Conservation (phyloP, 2,797 vertebrate genomes). For the Eulemur mongoz region DNA sequence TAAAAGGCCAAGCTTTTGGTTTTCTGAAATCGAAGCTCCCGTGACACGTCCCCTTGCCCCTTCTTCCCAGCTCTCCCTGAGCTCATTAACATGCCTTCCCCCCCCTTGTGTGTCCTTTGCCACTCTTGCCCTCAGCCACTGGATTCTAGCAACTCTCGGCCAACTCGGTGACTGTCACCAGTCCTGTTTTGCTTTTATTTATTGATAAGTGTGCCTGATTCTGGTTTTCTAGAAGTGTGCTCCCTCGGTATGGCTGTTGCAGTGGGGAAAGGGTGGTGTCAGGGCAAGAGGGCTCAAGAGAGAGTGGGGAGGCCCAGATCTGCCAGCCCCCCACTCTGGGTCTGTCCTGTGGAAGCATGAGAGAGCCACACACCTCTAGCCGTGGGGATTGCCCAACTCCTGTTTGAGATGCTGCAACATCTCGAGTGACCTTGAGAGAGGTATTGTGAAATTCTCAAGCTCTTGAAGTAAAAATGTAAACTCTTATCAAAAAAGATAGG, state of each 20-base stretch:
- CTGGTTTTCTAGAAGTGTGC: not conserved
- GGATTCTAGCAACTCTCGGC: not conserved
- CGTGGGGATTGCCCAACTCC: not conserved
- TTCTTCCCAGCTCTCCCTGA: not conserved
- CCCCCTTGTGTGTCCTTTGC: not conserved
- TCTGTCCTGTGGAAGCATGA: not conserved
- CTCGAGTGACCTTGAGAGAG: constrained; percentile 10
- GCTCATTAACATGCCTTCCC: not conserved
- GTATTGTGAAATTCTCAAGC: constrained; percentile 45
- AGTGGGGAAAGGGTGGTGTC: not conserved
- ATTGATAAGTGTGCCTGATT: not conserved
- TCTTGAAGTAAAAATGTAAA: constrained; percentile 52
- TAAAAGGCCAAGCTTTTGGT: constrained; percentile 27
- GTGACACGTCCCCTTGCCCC: not conserved
- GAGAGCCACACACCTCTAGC: not conserved
- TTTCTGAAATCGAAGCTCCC: constrained; percentile 22
- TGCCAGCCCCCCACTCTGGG: rapidly evolving
- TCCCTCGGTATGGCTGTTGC: rapidly evolving
- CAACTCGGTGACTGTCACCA: not conserved
- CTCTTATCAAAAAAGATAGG: not conserved
- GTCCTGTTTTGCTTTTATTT: not conserved
- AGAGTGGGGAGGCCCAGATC: not conserved
- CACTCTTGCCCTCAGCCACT: not conserved
- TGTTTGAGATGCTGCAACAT: not conserved
- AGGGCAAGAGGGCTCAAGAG: not conserved